phyloP scores from a whole-genome alignment of 1,140 invertebrate species.

The Sycobia sp. region DNA sequence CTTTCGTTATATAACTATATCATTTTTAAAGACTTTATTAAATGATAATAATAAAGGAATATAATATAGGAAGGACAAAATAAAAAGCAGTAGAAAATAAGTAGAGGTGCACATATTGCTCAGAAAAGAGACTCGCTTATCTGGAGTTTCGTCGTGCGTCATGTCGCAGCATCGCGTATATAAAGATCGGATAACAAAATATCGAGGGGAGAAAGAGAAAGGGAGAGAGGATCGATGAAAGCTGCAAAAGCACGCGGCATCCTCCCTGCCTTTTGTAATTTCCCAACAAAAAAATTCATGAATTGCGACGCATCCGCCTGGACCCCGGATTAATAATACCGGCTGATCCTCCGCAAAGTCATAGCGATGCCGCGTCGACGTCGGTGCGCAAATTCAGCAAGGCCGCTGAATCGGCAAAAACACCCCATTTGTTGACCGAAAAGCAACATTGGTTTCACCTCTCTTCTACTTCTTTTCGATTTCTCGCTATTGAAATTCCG shows the following conservation, averaged over 20 bases:
- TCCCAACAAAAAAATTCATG: slow-evolving; percentile 10
- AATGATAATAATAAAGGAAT: too few species aligned
- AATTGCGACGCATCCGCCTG: background rate
- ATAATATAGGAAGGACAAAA: too few species aligned
- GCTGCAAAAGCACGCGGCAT: background rate
- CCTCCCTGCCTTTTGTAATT: slow-evolving; percentile 10
- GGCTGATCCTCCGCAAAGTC: slow-evolving; percentile 55
- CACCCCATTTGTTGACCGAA: slow-evolving; percentile 24
- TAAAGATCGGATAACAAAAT: too few species aligned
- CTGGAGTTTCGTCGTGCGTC: too few species aligned
- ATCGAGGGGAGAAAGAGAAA: too few species aligned
- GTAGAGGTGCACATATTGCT: too few species aligned
- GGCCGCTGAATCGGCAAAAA: slow-evolving; percentile 53
- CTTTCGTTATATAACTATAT: too few species aligned
- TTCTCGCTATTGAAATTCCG: background rate
- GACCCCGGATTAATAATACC: slow-evolving; percentile 57
- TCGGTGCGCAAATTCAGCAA: slow-evolving; percentile 49
- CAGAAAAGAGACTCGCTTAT: too few species aligned
- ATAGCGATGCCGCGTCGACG: too few species aligned
- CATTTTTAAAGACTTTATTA: too few species aligned
- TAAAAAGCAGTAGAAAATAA: too few species aligned
- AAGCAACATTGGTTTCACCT: background rate
- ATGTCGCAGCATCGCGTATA: too few species aligned
- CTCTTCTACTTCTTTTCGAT: background rate
- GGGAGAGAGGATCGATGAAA: slow-evolving; percentile 7